phyloP scores from a whole-genome alignment of 2,888 invertebrate species.

The Tetranychus truncatus region DNA sequence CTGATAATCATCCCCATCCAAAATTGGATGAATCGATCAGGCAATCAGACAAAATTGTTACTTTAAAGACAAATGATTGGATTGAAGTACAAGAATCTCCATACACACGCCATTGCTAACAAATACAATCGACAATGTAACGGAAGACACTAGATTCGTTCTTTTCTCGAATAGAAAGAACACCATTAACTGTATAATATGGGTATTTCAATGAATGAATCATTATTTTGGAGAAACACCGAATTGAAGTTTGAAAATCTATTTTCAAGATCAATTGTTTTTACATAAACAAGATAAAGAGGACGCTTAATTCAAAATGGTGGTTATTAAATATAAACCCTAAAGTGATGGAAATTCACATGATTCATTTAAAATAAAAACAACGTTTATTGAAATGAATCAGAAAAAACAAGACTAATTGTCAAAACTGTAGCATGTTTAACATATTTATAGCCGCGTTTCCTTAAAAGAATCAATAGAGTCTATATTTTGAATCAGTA shows the following conservation, averaged over 20 bases:
- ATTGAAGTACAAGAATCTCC: conserved; percentile 2
- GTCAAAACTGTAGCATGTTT: too few species aligned
- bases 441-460: too few species aligned
- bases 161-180: conserved; percentile 48
- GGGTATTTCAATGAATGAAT: conserved; percentile 91
- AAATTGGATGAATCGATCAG: conserved; percentile 33
- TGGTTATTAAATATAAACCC: too few species aligned
- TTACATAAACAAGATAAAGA: not conserved
- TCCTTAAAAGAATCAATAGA: too few species aligned
- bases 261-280: not conserved
- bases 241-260: not conserved
- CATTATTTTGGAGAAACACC: conserved; percentile 48
- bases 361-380: too few species aligned
- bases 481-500: too few species aligned
- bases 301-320: too few species aligned
- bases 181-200: conserved; percentile 76
- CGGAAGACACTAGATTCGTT: not conserved
- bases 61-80: not conserved
- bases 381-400: too few species aligned
- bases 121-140: conserved; percentile 57
- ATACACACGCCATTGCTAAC: conserved; percentile 36
- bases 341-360: too few species aligned
- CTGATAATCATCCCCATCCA: conserved; percentile 58
- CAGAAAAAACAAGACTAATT: too few species aligned
- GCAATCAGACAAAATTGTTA: too few species aligned